A percentile compares a stretch with the other conserved stretches of the same genome.
phyloP scores from a whole-genome alignment of 2,797 vertebrate species.

The Botia kubotai region DNA sequence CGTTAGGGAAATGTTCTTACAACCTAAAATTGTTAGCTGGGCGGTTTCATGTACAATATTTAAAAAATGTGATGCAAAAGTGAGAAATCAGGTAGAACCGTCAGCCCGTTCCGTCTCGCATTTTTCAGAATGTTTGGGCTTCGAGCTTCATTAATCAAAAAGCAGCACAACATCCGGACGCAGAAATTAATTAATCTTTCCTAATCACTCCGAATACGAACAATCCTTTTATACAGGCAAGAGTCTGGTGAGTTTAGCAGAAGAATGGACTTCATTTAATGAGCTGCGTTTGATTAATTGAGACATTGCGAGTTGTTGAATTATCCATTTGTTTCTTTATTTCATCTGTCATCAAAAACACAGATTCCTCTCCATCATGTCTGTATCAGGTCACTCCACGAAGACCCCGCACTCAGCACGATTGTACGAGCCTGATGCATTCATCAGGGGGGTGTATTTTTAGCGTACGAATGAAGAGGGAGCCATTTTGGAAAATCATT shows the following conservation, averaged over 20 bases:
- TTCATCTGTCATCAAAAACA: constrained; percentile 21
- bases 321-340: constrained; percentile 43
- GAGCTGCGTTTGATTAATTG: constrained; percentile 64
- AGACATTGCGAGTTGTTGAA: constrained; percentile 59
- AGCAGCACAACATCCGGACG: constrained; percentile 68
- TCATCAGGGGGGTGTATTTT: background rate
- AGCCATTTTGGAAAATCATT: constrained; percentile 16
- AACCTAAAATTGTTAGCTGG: too few species aligned
- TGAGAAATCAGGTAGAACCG: constrained; percentile 61
- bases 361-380: constrained; percentile 25
- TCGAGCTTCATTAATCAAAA: constrained; percentile 74
- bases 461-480: background rate
- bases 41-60: constrained; percentile 19
- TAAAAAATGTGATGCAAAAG: constrained; percentile 8
- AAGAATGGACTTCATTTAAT: constrained; percentile 58
- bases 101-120: constrained; percentile 26
- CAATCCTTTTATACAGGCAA: constrained; percentile 66
- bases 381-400: background rate
- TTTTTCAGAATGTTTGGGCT: constrained; percentile 30
- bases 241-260: constrained; percentile 53
- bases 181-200: constrained; percentile 75
- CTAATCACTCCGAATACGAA: constrained; percentile 73
- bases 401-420: background rate
- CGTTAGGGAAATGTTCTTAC: too few species aligned
- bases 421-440: background rate